Conservation (phyloP, 2,888 invertebrate genomes). For the Pocota personata region DNA sequence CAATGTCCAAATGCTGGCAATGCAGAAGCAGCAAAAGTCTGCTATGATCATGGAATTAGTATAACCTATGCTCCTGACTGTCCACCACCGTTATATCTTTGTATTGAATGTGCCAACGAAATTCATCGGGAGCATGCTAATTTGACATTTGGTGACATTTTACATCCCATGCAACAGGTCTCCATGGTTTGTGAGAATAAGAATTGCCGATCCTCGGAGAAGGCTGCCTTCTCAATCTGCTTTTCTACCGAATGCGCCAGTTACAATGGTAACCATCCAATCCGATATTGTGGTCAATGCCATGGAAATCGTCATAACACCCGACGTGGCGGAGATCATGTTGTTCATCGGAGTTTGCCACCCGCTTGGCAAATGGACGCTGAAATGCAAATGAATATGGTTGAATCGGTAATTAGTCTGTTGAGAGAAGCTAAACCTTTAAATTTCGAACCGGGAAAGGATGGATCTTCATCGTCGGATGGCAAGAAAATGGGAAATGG, state of each 20-base stretch:
- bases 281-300: conserved; percentile 95
- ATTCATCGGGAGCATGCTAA: conserved; percentile 94
- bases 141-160: conserved; percentile 92
- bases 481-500: conserved; percentile 81
- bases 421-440: conserved; percentile 95
- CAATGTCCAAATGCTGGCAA: conserved; percentile 94
- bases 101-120: conserved; percentile 97
- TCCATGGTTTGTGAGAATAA: conserved; percentile 98
- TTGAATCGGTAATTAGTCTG: conserved; percentile 95
- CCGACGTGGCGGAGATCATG: conserved; percentile 93
- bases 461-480: conserved; percentile 81
- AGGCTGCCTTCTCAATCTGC: conserved; percentile 96
- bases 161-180: conserved; percentile 97
- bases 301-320: conserved; percentile 95
- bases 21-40: conserved; percentile 95
- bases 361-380: conserved; percentile 95
- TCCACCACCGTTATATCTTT: conserved; percentile 97
- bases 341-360: conserved; percentile 93
- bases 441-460: conserved; percentile 86
- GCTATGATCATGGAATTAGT: conserved; percentile 95
- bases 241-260: conserved; percentile 98
- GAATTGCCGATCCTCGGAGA: conserved; percentile 96
- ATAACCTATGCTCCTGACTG: conserved; percentile 93
- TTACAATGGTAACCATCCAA: conserved; percentile 97
- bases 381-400: conserved; percentile 96